Evolutionary conservation across 1,140 invertebrate species (phyloP).

Genomic region (Solenopsis fugax): DNA sequence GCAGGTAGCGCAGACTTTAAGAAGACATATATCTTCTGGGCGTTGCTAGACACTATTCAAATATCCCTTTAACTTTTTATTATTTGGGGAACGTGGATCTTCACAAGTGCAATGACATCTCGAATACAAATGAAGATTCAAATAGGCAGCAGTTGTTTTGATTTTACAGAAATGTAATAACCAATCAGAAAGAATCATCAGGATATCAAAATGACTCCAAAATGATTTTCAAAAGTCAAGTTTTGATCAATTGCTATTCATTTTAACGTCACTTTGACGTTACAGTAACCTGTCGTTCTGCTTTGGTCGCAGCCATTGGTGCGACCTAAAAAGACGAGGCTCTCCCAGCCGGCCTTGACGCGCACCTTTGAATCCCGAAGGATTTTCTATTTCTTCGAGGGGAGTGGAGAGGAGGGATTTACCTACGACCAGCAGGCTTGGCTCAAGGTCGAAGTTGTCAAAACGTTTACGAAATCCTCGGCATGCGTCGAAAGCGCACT

Average conservation of each 20-base stretch:
- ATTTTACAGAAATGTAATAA: not conserved
- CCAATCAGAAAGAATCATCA: too few relatives aligned
- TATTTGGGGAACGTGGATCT: not conserved
- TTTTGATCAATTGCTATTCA: too few relatives aligned
- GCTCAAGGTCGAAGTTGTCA: slow-evolving; percentile 71
- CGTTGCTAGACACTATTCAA: not conserved
- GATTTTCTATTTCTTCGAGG: not conserved
- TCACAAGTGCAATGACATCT: not conserved
- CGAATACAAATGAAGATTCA: not conserved
- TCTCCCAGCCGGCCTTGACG: not conserved
- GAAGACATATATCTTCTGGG: not conserved
- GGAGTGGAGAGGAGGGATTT: not conserved
- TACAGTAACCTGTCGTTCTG: too few relatives aligned
- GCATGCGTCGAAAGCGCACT: not conserved
- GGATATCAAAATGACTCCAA: too few relatives aligned
- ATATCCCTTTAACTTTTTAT: not conserved
- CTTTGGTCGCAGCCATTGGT: not conserved
- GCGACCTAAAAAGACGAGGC: not conserved
- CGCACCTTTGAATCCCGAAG: not conserved
- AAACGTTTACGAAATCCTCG: slow-evolving; percentile 36
- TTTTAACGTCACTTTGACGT: too few relatives aligned
- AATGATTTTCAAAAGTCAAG: too few relatives aligned
- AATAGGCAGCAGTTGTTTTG: not conserved
- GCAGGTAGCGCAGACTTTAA: not conserved
- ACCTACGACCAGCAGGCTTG: slow-evolving; percentile 34